Evolutionary conservation across 2,888 invertebrate genomes (phyloP).

Genomic region (Leistus spinibarbis): DNA sequence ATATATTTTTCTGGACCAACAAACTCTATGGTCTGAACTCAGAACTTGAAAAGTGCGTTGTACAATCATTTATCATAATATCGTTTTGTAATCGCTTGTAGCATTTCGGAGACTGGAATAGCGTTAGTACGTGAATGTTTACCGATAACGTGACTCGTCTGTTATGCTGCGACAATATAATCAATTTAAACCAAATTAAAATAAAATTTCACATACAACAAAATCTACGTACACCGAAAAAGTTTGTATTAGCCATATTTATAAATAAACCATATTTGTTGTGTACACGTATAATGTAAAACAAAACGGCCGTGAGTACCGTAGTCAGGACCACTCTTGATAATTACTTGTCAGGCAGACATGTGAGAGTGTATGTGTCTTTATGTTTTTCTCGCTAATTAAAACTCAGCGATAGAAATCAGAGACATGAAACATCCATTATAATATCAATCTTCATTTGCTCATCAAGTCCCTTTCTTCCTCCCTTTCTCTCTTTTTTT

Average conservation of each 20-base stretch:
- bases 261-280: not conserved
- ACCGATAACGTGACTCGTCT: too few species aligned
- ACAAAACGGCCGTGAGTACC: not conserved
- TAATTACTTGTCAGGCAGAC: not conserved
- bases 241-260: too few species aligned
- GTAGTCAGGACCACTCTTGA: not conserved
- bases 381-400: not conserved
- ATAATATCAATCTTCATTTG: conserved; percentile 38
- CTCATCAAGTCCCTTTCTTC: not conserved
- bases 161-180: too few species aligned
- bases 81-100: too few species aligned
- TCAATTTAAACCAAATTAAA: too few species aligned
- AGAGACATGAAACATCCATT: conserved; percentile 35
- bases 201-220: too few species aligned
- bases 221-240: not conserved
- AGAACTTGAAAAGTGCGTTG: too few species aligned
- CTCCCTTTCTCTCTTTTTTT: not conserved
- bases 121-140: too few species aligned
- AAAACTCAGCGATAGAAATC: not conserved
- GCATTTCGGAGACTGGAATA: too few species aligned
- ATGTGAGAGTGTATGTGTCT: not conserved
- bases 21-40: too few species aligned
- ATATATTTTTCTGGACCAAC: too few species aligned
- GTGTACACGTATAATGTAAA: not conserved
- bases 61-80: too few species aligned